Percentiles rank a stretch among this genome's conserved stretches.
phyloP scores from a whole-genome alignment of 2,113 vertebrate genomes.

The Mesocricetus auratus region DNA sequence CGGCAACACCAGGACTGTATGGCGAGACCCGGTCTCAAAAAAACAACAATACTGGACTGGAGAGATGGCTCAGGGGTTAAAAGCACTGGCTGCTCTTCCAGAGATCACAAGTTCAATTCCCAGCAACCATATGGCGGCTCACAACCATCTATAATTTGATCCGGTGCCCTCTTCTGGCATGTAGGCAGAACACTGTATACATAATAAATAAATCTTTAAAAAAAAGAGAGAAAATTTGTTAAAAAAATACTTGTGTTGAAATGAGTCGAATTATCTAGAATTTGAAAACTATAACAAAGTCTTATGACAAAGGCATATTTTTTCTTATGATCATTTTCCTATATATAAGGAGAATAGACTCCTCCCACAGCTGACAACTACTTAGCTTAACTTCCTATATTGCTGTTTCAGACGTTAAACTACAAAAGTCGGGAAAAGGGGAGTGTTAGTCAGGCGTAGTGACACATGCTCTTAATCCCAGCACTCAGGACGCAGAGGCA shows the following conservation, averaged over 20 bases:
- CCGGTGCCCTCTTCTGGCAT: too few relatives aligned
- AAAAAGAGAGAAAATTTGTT: too few relatives aligned
- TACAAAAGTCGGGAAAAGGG: neutral
- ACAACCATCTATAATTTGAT: too few relatives aligned
- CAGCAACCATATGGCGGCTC: too few relatives aligned
- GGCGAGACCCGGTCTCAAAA: neutral
- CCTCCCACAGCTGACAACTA: neutral
- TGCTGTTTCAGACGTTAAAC: neutral
- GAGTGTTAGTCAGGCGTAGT: neutral
- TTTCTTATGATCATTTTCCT: neutral
- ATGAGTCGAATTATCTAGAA: neutral
- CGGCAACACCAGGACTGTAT: neutral
- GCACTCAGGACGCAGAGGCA: neutral
- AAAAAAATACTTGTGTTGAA: too few relatives aligned
- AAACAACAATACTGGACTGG: too few relatives aligned
- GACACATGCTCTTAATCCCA: neutral
- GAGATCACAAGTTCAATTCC: too few relatives aligned
- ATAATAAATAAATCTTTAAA: too few relatives aligned
- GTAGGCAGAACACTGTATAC: too few relatives aligned
- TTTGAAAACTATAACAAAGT: constrained; percentile 9
- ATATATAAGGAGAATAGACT: neutral
- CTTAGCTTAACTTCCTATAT: constrained; percentile 9
- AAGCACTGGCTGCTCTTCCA: too few relatives aligned
- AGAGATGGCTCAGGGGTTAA: too few relatives aligned
- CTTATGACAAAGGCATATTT: neutral